Evolutionary conservation across 2,113 vertebrate genomes (phyloP), one percentile per base, ranked within the genome.

Genomic region (Passerina amoena): DNA sequence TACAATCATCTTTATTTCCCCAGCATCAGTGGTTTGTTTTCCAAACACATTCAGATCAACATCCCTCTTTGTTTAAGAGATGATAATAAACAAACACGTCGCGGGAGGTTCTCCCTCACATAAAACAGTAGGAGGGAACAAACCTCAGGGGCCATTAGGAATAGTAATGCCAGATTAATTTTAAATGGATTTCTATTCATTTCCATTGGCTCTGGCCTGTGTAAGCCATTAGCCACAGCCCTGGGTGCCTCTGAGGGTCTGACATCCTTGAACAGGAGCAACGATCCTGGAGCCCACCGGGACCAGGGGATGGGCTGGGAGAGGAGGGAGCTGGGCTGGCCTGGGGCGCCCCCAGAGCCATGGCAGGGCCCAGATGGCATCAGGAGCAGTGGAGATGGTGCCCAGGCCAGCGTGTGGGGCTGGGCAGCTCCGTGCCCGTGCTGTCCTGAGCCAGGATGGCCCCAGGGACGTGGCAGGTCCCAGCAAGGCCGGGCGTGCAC

Each of bases 381-480:
- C 44, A 7, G 56, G 6, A 45, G 19, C 20, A 25, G 51, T 0
- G 1, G 45, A 20, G 54, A 38, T 11, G 28, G 31, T 14, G 25
- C 59, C 20, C 1, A 54, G 24, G 44, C 4, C 38, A 38, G 17
- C 0, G 2, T 2, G 40, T 37, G 37, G 61, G 69, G 44, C 48
- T 0, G 0, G 45, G 63, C 40, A 88, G 86, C 68, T 68, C 66
- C 2, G 0, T 53, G 31, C 48, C 57, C 0, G 0, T 1, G 1
- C 8, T 3, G 8, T 27, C 8, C 65, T 27, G 54, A 5, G 65
- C 81, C 15, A 1, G 37, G 50, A 23, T 16, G 68, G 66, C 68
- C 37, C 50, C 77, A 48, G 38, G 72, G 48, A 28, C 3, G 17
- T 0, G 1, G 75, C 84, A 73, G 64, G 45, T 60, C 70, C 8